These are phyloP conservation scores for Tetanocera ferruginea DNA, from an alignment of 2,888 invertebrate species.

Conservation along the genomic window DNA sequence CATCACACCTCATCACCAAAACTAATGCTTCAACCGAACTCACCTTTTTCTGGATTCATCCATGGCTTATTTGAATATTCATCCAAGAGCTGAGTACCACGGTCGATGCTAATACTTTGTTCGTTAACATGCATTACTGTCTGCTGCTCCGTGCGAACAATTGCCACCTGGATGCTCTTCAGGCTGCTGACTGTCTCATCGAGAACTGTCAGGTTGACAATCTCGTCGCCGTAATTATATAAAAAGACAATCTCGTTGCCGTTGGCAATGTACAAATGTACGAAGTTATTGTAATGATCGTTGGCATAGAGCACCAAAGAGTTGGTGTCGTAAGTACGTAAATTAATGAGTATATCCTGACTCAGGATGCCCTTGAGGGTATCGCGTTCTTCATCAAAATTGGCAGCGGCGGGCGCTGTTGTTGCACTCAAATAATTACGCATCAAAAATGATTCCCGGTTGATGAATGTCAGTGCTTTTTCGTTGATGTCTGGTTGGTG, in stretches of 20 bases:
- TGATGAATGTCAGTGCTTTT: slow-evolving; percentile 90
- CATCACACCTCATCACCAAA: no score
- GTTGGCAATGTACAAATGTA: slow-evolving; percentile 87
- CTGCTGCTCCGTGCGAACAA: slow-evolving; percentile 78
- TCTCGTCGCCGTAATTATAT: slow-evolving; percentile 86
- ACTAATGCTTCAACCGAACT: slow-evolving; percentile 47
- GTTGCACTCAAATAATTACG: slow-evolving; percentile 81
- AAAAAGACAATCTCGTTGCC: slow-evolving; percentile 85
- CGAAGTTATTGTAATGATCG: slow-evolving; percentile 93
- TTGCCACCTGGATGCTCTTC: slow-evolving; percentile 89
- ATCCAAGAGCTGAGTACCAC: slow-evolving; percentile 78
- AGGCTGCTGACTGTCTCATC: slow-evolving; percentile 83
- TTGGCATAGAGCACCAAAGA: slow-evolving; percentile 90
- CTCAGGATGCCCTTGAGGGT: slow-evolving; percentile 81
- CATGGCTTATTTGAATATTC: slow-evolving; percentile 89
- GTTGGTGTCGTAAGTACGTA: slow-evolving; percentile 87
- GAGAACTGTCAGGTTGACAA: slow-evolving; percentile 82
- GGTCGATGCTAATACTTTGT: slow-evolving; percentile 78
- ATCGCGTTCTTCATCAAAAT: slow-evolving; percentile 68
- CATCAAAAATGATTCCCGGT: slow-evolving; percentile 82
- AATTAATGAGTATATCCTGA: slow-evolving; percentile 87
- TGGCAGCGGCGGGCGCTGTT: slow-evolving; percentile 70
- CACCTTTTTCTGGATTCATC: slow-evolving; percentile 85
- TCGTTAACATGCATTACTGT: slow-evolving; percentile 88
- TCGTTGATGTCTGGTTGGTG: slow-evolving; percentile 84